A percentile compares a stretch with the other conserved stretches of the same genome.
These are phyloP conservation scores for Tor tambroides DNA, from an alignment of 2,113 vertebrate species.

Conservation along the genomic window DNA sequence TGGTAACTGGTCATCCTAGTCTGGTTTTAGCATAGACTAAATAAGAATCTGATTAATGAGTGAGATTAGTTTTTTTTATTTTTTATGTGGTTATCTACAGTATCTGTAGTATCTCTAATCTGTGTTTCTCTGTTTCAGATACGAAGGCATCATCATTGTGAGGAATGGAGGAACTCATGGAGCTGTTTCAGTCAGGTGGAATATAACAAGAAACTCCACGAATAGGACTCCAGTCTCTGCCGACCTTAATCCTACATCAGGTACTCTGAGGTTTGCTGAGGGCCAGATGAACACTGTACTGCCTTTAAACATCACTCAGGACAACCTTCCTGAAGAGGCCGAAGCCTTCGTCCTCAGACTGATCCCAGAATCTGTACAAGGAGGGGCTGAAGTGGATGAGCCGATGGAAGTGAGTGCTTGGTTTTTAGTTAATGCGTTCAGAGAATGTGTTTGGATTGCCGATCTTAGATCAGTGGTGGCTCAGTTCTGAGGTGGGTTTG, in stretches of 20 bases:
- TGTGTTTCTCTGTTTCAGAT: slow-evolving; percentile 68
- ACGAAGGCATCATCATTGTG: slow-evolving; percentile 87
- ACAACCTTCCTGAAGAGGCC: slow-evolving; percentile 90
- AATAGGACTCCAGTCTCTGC: slow-evolving; percentile 79
- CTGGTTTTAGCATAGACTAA: no score
- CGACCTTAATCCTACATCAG: slow-evolving; percentile 81
- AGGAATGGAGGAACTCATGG: slow-evolving; percentile 94
- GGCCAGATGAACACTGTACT: slow-evolving; percentile 82
- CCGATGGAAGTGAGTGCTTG: slow-evolving; percentile 83
- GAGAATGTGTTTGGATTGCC: background rate
- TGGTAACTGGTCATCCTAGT: no score
- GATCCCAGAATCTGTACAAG: slow-evolving; percentile 79
- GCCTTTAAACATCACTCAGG: slow-evolving; percentile 78
- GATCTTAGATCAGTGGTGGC: background rate
- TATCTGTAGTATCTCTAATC: no score
- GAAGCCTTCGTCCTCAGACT: slow-evolving; percentile 88
- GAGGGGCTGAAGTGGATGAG: slow-evolving; percentile 90
- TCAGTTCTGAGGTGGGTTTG: slow-evolving; percentile 9
- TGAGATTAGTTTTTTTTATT: no score
- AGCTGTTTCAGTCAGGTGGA: slow-evolving; percentile 87
- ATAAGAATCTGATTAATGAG: no score
- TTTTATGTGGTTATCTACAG: no score
- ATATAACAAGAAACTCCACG: slow-evolving; percentile 85
- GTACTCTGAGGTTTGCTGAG: slow-evolving; percentile 82
- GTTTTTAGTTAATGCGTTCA: background rate